These are phyloP conservation scores for Pseudois nayaur DNA, from an alignment of 2,113 vertebrate genomes.

Conservation along the genomic window DNA sequence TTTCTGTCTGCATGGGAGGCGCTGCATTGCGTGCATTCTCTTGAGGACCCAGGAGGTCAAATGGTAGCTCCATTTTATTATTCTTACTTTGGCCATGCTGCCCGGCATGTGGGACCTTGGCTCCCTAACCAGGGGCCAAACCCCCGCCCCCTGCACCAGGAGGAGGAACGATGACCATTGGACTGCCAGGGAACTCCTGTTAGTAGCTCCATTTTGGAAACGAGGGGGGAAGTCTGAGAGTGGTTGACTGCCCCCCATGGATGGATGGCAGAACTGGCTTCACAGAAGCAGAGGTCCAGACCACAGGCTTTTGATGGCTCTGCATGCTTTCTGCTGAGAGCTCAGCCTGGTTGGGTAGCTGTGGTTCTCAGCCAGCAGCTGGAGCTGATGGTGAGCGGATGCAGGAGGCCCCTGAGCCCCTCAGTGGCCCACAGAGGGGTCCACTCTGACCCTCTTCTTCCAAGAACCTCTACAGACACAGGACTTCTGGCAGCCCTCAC, in stretches of 20 bases:
- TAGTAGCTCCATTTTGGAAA: not conserved
- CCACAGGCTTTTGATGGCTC: no score
- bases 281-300: not conserved
- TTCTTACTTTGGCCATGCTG: not conserved
- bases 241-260: not conserved
- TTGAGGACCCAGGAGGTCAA: not conserved
- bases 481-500: not conserved
- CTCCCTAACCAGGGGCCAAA: not conserved
- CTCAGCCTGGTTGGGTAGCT: not conserved
- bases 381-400: not conserved
- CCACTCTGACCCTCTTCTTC: not conserved
- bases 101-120: not conserved
- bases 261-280: not conserved
- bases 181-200: not conserved
- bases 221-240: not conserved
- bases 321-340: not conserved
- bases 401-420: accelerated
- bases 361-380: not conserved
- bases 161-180: not conserved
- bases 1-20: not conserved
- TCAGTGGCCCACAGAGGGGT: not conserved
- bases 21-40: not conserved
- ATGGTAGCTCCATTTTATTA: not conserved
- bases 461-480: not conserved
- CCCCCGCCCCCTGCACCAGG: not conserved